Percentiles rank a stretch among this genome's conserved stretches.
phyloP scores from a whole-genome alignment of 2,797 vertebrate genomes.

The Loriculus beryllinus region DNA sequence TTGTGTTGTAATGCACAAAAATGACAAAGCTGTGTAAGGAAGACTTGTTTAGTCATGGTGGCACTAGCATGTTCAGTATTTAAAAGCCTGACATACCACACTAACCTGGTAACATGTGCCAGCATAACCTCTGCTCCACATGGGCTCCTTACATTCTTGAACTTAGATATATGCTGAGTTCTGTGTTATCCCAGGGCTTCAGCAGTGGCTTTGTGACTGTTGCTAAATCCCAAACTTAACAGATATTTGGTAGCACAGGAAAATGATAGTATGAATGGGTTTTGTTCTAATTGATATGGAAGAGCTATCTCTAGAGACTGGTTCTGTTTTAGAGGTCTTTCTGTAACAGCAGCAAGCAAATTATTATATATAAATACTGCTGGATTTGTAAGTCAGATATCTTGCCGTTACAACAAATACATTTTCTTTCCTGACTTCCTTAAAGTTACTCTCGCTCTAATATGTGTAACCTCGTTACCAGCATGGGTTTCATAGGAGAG shows the following conservation, averaged over 20 bases:
- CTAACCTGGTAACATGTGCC: not conserved
- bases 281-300: not conserved
- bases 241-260: not conserved
- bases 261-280: not conserved
- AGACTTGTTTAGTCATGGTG: not conserved
- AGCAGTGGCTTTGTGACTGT: not conserved
- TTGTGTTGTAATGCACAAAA: not conserved
- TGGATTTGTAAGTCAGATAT: not conserved
- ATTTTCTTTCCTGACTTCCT: not conserved
- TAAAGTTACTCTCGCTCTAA: not conserved
- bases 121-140: not conserved
- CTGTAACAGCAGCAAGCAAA: not conserved
- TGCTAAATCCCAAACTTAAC: not conserved
- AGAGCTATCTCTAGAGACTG: not conserved
- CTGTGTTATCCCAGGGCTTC: not conserved
- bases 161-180: not conserved
- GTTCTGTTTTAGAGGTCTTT: not conserved
- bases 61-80: not conserved
- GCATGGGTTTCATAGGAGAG: not conserved
- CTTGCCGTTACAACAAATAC: not conserved
- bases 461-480: not conserved
- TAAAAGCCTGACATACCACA: not conserved
- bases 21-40: not conserved
- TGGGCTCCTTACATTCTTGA: not conserved
- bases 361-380: not conserved